phyloP scores from a whole-genome alignment of 2,113 vertebrate genomes.

The Ceyx margarethae region DNA sequence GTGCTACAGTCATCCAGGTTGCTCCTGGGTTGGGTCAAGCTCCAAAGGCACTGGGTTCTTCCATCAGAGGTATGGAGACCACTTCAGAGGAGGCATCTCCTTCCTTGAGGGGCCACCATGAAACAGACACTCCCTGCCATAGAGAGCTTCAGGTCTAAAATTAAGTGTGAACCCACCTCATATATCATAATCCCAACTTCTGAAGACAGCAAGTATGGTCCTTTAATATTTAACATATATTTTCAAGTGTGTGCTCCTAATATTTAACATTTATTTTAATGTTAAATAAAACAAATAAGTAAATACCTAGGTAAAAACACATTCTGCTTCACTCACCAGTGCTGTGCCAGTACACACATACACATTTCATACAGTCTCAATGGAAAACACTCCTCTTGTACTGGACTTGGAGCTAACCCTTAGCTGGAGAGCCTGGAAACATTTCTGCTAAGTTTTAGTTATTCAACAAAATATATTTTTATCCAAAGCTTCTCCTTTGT shows the following conservation, averaged over 20 bases:
- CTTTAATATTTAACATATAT: not conserved
- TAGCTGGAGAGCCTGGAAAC: not conserved
- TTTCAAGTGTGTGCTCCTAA: too few species aligned
- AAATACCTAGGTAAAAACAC: not conserved
- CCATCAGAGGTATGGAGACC: not conserved
- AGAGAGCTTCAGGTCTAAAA: not conserved
- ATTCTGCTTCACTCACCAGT: not conserved
- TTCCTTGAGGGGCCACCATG: not conserved
- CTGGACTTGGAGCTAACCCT: not conserved
- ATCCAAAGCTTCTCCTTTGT: accelerated
- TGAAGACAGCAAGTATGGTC: not conserved
- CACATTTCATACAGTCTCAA: not conserved
- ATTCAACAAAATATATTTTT: not conserved
- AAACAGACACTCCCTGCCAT: not conserved
- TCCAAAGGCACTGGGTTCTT: not conserved
- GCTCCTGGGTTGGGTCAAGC: not conserved
- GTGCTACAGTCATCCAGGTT: not conserved
- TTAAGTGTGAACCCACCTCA: not conserved
- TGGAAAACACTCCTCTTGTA: not conserved
- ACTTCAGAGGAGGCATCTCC: not conserved
- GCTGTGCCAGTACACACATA: not conserved
- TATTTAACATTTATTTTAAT: not conserved
- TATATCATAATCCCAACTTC: not conserved
- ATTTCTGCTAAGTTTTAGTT: not conserved
- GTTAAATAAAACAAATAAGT: not conserved